Evolutionary conservation across 2,113 vertebrate species (phyloP), one percentile per base, ranked within the genome.

Genomic region (Polyodon spathula): DNA sequence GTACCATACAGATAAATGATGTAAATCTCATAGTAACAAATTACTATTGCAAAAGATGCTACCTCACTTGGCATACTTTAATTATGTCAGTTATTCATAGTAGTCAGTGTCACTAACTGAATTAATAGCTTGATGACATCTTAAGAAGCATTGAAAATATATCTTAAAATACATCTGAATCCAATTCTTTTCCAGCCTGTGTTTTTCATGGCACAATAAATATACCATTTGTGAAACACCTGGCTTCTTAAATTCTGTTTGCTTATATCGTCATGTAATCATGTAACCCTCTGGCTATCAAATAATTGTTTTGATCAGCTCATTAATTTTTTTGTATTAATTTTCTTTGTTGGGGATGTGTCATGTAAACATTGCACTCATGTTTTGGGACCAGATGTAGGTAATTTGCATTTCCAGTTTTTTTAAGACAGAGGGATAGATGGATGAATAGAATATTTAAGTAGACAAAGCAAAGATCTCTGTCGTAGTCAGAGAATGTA

Each of bases 241-340:
- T 46, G 8, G 8, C 44, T 46, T 2, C 44, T 10, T 46, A 10
- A 14, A 10, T 46, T 46, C 44, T 46, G 16, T 55, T 37, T 55
- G 53, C 11, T 55, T 38, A 9, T 27, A 10, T 16, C 10, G 9
- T 10, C 53, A 37, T 55, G 44, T 8, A 46, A 46, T 27, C 27
- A 27, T 27, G 27, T 27, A 8, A 55, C 2, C 17, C 53, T 55
- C 17, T 55, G 53, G 16, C 15, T 55, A 38, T 17, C 8, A 16
- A 55, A 17, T 55, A 55, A 55, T 55, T 55, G 53, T 38, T 37
- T 55, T 9, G 53, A 37, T 55, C 53, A 9, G 5, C 37, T 55
- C 6, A 55, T 55, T 5, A 17, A 55, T 4, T 17, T 6, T 5
- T 17, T 17, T 27, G 10, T 17, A 55, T 55, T 55, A 55, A 55